Evolutionary conservation across 2,888 invertebrate genomes (phyloP).

Genomic region (Hyppa rectilinea): DNA sequence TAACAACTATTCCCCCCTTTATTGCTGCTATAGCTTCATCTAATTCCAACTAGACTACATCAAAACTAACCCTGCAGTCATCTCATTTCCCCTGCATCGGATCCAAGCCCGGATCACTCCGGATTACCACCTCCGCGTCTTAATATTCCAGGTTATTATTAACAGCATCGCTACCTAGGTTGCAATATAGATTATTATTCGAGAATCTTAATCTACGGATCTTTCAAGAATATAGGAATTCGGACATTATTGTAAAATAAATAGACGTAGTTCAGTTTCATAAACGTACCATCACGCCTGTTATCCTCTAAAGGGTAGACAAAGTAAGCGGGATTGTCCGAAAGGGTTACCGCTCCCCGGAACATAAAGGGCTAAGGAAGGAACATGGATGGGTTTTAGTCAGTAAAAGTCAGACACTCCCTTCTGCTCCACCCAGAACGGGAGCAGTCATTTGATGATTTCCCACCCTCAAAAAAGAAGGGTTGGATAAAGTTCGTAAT

Average conservation of each 20-base stretch:
- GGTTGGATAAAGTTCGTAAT: no score
- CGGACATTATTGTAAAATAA: background rate
- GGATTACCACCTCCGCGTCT: slow-evolving; percentile 44
- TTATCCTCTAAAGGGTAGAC: no score
- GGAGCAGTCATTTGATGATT: no score
- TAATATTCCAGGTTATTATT: slow-evolving; percentile 35
- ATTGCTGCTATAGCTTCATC: background rate
- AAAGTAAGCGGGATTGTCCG: no score
- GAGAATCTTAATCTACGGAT: slow-evolving; percentile 9
- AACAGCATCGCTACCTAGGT: background rate
- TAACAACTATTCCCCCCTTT: background rate
- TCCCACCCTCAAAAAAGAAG: no score
- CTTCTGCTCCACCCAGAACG: no score
- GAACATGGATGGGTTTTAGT: no score
- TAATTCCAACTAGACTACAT: slow-evolving; percentile 17
- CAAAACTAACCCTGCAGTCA: slow-evolving; percentile 36
- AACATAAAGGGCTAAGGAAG: no score
- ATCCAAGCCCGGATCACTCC: slow-evolving; percentile 39
- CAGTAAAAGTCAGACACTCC: no score
- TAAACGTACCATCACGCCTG: no score
- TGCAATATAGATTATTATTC: slow-evolving; percentile 33
- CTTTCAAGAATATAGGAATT: slow-evolving; percentile 8
- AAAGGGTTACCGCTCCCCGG: no score
- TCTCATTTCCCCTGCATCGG: slow-evolving; percentile 43
- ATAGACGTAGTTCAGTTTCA: no score